These are phyloP conservation scores for Malaclemys terrapin DNA, from an alignment of 2,113 vertebrate species.

Conservation along the genomic window DNA sequence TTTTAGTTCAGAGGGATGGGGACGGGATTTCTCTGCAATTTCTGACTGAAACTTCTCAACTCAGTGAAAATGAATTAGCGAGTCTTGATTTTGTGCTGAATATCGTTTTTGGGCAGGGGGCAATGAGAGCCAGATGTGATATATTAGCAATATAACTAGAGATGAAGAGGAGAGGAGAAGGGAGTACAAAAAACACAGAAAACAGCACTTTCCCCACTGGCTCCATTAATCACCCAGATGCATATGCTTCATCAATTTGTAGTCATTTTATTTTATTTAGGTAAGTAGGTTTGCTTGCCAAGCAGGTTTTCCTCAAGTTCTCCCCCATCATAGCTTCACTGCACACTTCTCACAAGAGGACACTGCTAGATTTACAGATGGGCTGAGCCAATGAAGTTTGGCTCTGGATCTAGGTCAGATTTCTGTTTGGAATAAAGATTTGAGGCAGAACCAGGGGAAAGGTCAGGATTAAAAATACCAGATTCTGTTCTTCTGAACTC, in stretches of 20 bases:
- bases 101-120: background rate
- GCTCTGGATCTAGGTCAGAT: background rate
- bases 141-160: constrained; percentile 16
- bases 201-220: background rate
- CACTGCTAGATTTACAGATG: background rate
- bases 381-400: background rate
- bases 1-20: background rate
- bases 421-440: background rate
- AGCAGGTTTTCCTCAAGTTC: background rate
- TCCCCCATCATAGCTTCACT: background rate
- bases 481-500: background rate
- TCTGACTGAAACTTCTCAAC: background rate
- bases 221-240: constrained; percentile 24
- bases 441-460: background rate
- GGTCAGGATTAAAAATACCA: background rate
- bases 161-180: background rate
- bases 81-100: background rate
- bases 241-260: background rate
- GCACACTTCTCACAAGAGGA: background rate
- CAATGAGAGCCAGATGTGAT: background rate
- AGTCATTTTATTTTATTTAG: background rate
- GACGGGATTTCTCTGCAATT: background rate
- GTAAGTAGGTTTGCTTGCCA: background rate
- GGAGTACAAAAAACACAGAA: background rate
- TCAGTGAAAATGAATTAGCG: background rate